phyloP scores from a whole-genome alignment of 2,888 invertebrate species.

The Anorthoa munda region DNA sequence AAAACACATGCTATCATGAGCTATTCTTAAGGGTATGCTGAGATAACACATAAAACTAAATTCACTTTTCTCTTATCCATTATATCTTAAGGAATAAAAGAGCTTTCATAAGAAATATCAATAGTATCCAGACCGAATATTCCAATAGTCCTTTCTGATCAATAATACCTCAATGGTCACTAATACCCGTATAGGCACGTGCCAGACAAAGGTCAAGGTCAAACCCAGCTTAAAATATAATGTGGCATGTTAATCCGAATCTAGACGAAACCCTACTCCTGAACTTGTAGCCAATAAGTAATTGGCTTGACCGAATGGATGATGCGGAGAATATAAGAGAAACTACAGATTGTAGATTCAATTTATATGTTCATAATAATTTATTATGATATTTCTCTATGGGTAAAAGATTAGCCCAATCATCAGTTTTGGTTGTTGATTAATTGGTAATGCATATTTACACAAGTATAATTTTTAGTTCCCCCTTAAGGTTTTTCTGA shows the following conservation, averaged over 20 bases:
- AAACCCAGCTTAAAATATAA: conserved; percentile 38
- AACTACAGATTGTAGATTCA: not conserved
- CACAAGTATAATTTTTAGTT: too few relatives aligned
- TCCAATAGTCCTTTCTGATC: not conserved
- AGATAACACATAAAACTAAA: too few relatives aligned
- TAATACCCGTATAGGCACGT: not conserved
- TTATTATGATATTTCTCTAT: not conserved
- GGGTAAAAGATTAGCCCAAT: not conserved
- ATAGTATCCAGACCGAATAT: not conserved
- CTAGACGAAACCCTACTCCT: conserved; percentile 23
- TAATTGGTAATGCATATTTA: not conserved
- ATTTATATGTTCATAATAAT: not conserved
- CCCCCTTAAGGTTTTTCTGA: too few relatives aligned
- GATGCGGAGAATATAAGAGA: conserved; percentile 7
- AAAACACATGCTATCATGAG: too few relatives aligned
- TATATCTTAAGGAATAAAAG: not conserved
- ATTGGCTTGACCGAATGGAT: conserved; percentile 17
- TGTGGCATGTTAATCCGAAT: conserved; percentile 39
- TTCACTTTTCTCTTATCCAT: too few relatives aligned
- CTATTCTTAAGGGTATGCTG: too few relatives aligned
- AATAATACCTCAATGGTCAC: not conserved
- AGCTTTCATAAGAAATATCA: not conserved
- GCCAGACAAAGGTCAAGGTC: conserved; percentile 26
- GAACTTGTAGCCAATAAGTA: conserved; percentile 38
- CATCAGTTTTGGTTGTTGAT: not conserved